A percentile compares a stretch with the other conserved stretches of the same genome.
Conservation (phyloP, 1,140 invertebrate species). For the Papilio aristodemus region DNA sequence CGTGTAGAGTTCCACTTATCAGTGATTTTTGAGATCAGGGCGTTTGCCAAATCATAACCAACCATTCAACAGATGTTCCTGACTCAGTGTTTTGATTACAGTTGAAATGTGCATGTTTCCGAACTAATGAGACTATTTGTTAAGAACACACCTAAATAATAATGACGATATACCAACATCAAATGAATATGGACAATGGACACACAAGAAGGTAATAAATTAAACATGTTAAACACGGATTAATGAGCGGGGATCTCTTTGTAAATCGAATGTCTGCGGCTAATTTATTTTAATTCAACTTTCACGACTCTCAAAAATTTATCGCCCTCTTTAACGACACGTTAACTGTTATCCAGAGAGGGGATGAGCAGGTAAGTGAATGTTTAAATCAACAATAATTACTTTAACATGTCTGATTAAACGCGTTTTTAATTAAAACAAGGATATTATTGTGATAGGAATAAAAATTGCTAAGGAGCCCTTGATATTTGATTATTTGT, state of each 20-base stretch:
- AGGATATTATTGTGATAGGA: too few species aligned
- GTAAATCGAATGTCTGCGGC: slow-evolving; percentile 17
- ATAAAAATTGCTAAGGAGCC: too few species aligned
- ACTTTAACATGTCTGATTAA: background rate
- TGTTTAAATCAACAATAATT: slow-evolving; percentile 1
- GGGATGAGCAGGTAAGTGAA: slow-evolving; percentile 4
- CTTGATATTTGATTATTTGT: too few species aligned
- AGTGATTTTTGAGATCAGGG: too few species aligned
- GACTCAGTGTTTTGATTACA: too few species aligned
- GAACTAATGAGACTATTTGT: background rate
- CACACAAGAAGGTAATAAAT: slow-evolving; percentile 26
- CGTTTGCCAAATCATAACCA: too few species aligned
- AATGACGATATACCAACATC: background rate
- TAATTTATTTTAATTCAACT: slow-evolving; percentile 27
- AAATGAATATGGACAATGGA: background rate
- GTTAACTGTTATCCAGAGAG: slow-evolving; percentile 1
- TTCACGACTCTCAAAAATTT: slow-evolving; percentile 24
- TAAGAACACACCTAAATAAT: background rate
- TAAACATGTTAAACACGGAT: slow-evolving; percentile 20
- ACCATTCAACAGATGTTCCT: too few species aligned
- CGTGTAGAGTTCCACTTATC: too few species aligned
- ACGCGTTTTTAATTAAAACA: background rate
- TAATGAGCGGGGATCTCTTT: slow-evolving; percentile 16
- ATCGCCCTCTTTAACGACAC: slow-evolving; percentile 9
- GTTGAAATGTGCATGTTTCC: too few species aligned